phyloP scores from a whole-genome alignment of 2,797 vertebrate genomes.

The Siniperca undulata region DNA sequence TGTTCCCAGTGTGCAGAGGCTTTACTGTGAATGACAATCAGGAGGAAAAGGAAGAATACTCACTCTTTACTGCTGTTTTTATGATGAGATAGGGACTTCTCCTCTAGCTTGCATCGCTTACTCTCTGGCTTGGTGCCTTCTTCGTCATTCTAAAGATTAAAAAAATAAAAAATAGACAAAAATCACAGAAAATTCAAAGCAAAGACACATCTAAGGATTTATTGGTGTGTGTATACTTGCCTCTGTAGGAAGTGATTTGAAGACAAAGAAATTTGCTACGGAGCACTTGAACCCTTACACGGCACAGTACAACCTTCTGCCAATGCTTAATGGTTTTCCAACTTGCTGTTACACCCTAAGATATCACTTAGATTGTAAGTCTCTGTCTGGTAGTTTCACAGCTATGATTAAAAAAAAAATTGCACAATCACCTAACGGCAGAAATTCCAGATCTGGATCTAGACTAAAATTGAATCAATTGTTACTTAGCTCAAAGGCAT shows the following conservation, averaged over 20 bases:
- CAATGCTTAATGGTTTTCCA: not conserved
- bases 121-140: constrained; percentile 90
- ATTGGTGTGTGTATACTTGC: not conserved
- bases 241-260: not conserved
- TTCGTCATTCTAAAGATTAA: constrained; percentile 89
- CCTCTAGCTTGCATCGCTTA: constrained; percentile 94
- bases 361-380: not conserved
- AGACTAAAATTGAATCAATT: constrained; percentile 38
- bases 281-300: not conserved
- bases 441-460: constrained; percentile 32
- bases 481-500: constrained; percentile 29
- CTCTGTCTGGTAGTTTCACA: constrained; percentile 12
- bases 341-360: not conserved
- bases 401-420: constrained; percentile 21
- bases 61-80: constrained; percentile 96
- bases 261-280: not conserved
- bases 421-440: constrained; percentile 13
- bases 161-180: not conserved
- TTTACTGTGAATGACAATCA: constrained; percentile 25
- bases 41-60: constrained; percentile 69
- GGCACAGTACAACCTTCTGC: not conserved
- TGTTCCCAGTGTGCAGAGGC: not conserved
- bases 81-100: constrained; percentile 91
- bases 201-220: constrained; percentile 11
- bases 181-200: not conserved